Conservation (phyloP, 1,140 invertebrate genomes). For the Drosophila tropicalis region DNA sequence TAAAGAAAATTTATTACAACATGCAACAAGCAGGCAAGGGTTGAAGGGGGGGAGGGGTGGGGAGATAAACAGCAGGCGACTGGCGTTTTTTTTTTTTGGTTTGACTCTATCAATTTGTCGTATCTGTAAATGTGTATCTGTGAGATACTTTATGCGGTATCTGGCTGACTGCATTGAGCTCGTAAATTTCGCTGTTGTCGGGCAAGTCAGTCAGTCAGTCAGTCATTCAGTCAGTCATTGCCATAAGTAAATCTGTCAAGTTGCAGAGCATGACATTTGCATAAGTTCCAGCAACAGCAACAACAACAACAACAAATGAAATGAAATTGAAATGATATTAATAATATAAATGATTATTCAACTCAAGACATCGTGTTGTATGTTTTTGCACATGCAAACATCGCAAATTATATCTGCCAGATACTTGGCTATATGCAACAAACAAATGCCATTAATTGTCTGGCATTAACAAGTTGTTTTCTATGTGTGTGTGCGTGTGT, state of each 20-base stretch:
- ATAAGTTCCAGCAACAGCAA: constrained; percentile 42
- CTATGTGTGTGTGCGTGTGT: not conserved
- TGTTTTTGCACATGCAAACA: constrained; percentile 15
- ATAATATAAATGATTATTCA: constrained; percentile 11
- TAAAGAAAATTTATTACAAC: constrained; percentile 40
- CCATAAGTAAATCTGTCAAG: constrained; percentile 40
- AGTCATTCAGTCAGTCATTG: constrained; percentile 29
- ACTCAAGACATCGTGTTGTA: constrained; percentile 19
- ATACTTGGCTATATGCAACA: not conserved
- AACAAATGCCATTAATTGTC: constrained; percentile 17
- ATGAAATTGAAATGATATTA: constrained; percentile 36
- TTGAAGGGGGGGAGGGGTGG: not conserved
- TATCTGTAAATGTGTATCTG: constrained; percentile 40
- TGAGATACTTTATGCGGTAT: constrained; percentile 76
- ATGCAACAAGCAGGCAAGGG: constrained; percentile 38
- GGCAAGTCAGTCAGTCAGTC: constrained; percentile 51
- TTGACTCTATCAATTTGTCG: constrained; percentile 11
- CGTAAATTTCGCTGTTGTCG: constrained; percentile 75
- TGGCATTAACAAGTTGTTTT: constrained; percentile 21
- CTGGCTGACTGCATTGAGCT: constrained; percentile 65
- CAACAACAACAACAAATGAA: constrained; percentile 5
- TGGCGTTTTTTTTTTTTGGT: not conserved
- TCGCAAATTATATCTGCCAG: not conserved
- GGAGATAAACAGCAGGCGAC: not conserved
- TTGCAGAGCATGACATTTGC: constrained; percentile 56